Percentiles rank a stretch among this genome's conserved stretches.
These are phyloP conservation scores for Onthophagus sagittarius DNA, from an alignment of 2,888 invertebrate genomes.

Conservation along the genomic window DNA sequence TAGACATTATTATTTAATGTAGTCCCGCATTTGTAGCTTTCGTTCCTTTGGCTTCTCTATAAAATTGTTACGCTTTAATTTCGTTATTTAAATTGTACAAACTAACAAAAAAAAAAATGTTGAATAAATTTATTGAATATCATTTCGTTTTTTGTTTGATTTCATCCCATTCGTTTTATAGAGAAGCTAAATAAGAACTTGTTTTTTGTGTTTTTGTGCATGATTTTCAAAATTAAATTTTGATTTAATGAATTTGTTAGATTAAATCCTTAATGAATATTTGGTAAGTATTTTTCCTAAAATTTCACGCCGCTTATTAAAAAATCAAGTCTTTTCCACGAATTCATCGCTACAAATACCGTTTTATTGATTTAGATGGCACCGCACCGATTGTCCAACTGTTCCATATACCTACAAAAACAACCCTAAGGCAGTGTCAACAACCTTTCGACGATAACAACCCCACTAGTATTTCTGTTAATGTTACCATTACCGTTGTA, in stretches of 20 bases:
- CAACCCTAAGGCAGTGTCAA: conserved; percentile 5
- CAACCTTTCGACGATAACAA: conserved; percentile 4
- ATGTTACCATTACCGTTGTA: neutral
- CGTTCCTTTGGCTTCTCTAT: conserved; percentile 49
- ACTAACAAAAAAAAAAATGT: conserved; percentile 6
- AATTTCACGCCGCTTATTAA: neutral
- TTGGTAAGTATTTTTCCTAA: neutral
- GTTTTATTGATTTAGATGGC: conserved; percentile 1
- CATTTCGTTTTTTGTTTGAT: conserved; percentile 11
- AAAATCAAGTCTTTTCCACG: neutral
- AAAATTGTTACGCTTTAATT: conserved; percentile 24
- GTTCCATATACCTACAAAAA: neutral
- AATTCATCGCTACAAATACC: neutral
- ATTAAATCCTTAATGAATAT: neutral
- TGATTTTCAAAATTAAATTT: conserved; percentile 1
- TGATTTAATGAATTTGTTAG: neutral
- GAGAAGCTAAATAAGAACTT: conserved; percentile 39
- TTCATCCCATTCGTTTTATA: conserved; percentile 28
- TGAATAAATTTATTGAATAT: conserved; percentile 20
- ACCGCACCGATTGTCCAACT: neutral
- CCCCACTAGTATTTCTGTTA: neutral
- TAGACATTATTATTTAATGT: conserved; percentile 29
- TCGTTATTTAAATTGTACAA: conserved; percentile 11
- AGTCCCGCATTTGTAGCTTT: conserved; percentile 37
- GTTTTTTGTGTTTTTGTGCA: neutral